Conservation (phyloP, 2,888 invertebrate genomes). For the Podotricha telesiphe region DNA sequence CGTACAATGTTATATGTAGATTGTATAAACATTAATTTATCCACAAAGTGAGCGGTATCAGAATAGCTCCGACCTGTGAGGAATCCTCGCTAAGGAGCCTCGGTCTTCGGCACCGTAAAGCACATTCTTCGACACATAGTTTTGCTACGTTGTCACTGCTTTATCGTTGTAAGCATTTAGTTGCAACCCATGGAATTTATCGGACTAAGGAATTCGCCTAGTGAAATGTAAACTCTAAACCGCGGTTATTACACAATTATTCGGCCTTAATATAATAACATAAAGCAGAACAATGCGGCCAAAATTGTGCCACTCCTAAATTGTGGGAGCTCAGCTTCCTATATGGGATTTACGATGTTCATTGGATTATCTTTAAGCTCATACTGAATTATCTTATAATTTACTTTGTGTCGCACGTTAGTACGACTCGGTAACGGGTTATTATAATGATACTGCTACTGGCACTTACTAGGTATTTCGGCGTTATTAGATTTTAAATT, state of each 20-base stretch:
- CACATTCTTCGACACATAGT: slow-evolving; percentile 83
- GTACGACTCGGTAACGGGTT: slow-evolving; percentile 21
- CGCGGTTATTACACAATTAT: slow-evolving; percentile 53
- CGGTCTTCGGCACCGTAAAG: slow-evolving; percentile 80
- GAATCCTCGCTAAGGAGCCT: slow-evolving; percentile 69
- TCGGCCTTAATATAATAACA: slow-evolving; percentile 64
- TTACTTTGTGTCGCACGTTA: slow-evolving; percentile 37
- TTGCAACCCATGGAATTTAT: slow-evolving; percentile 69
- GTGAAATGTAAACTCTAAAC: slow-evolving; percentile 59
- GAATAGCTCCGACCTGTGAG: slow-evolving; percentile 46
- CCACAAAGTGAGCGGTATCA: slow-evolving; percentile 42
- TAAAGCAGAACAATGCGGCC: slow-evolving; percentile 62
- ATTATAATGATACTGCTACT: slow-evolving; percentile 8
- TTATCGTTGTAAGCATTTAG: slow-evolving; percentile 68
- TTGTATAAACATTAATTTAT: slow-evolving; percentile 44
- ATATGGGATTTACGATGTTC: slow-evolving; percentile 67
- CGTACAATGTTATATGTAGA: slow-evolving; percentile 28
- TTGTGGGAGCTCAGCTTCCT: slow-evolving; percentile 66
- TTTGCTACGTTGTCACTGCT: slow-evolving; percentile 74
- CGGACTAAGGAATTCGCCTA: slow-evolving; percentile 69
- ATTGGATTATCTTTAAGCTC: slow-evolving; percentile 57
- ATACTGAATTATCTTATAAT: slow-evolving; percentile 41
- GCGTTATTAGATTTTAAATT: no score
- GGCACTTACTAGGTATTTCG: background rate
- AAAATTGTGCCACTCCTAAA: slow-evolving; percentile 64